Percentiles rank a stretch among this genome's conserved stretches.
Evolutionary conservation across 2,888 invertebrate genomes (phyloP).

Genomic region (Thysanoteuthis rhombus): DNA sequence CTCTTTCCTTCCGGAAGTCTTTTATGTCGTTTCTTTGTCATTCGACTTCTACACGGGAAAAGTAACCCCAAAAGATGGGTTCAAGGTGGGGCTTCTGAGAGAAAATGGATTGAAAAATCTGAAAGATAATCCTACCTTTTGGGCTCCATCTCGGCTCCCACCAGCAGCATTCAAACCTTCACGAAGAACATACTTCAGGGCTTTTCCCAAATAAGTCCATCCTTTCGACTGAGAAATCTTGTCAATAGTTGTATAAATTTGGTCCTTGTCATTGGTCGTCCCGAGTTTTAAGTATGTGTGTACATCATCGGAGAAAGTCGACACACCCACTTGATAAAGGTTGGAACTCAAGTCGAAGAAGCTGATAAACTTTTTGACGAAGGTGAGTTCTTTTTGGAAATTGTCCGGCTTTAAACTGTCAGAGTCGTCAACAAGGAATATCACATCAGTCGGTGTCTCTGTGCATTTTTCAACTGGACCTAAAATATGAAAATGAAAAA

Average conservation of each 20-base stretch:
- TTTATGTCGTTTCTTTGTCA: too few relatives aligned
- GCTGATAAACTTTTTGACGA: background rate
- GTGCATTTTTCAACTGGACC: background rate
- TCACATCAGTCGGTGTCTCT: background rate
- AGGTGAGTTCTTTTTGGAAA: background rate
- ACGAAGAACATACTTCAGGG: background rate
- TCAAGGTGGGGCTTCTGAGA: too few relatives aligned
- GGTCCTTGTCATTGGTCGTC: background rate
- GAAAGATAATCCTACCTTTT: background rate
- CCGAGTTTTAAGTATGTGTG: background rate
- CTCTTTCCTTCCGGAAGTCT: too few relatives aligned
- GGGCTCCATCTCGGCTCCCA: background rate
- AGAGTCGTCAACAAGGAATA: background rate
- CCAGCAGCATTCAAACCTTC: background rate
- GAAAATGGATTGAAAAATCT: too few relatives aligned
- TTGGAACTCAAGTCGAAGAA: constrained; percentile 15
- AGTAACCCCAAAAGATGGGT: too few relatives aligned
- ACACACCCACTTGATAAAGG: background rate
- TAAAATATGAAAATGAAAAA: background rate
- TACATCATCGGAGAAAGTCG: background rate
- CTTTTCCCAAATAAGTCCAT: background rate
- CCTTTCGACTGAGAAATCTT: background rate
- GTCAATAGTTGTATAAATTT: background rate
- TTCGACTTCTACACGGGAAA: too few relatives aligned
- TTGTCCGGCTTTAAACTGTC: background rate